phyloP scores from a whole-genome alignment of 2,888 invertebrate genomes.

The Hyposoter dolosus region DNA sequence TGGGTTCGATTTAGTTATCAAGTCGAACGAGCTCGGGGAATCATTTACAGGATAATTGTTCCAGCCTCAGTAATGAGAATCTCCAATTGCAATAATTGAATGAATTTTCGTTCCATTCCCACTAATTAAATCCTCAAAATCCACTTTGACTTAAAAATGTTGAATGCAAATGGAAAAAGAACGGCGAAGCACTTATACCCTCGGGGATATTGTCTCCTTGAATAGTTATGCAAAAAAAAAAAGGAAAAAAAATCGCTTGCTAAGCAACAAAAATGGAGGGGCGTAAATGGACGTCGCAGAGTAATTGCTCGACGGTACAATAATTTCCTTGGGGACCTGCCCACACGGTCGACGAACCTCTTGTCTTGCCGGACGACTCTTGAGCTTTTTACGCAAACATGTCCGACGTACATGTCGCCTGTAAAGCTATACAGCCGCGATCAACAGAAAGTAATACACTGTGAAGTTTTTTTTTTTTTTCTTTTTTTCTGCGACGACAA shows the following conservation, averaged over 20 bases:
- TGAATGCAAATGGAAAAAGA: background rate
- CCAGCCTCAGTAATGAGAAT: background rate
- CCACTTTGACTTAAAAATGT: background rate
- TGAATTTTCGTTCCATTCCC: background rate
- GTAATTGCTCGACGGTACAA: slow-evolving; percentile 66
- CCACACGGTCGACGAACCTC: slow-evolving; percentile 66
- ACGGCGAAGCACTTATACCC: background rate
- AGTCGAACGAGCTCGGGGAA: too few relatives aligned
- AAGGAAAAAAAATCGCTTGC: slow-evolving; percentile 48
- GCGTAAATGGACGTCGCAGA: slow-evolving; percentile 61
- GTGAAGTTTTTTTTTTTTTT: slow-evolving; percentile 57
- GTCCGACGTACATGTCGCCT: slow-evolving; percentile 30
- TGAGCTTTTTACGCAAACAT: slow-evolving; percentile 36
- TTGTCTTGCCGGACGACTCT: slow-evolving; percentile 40
- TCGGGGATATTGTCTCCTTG: slow-evolving; percentile 9
- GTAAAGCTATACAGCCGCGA: background rate
- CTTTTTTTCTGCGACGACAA: slow-evolving; percentile 26
- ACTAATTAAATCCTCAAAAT: background rate
- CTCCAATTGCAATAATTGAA: background rate
- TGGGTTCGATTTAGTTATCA: too few relatives aligned
- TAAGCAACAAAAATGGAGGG: slow-evolving; percentile 50
- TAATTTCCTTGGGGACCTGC: slow-evolving; percentile 68
- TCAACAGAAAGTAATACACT: slow-evolving; percentile 37
- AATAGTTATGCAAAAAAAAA: slow-evolving; percentile 38
- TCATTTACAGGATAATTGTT: background rate